These are phyloP conservation scores for Acanthococcus lagerstroemiae DNA, from an alignment of 2,888 invertebrate genomes.

Conservation along the genomic window DNA sequence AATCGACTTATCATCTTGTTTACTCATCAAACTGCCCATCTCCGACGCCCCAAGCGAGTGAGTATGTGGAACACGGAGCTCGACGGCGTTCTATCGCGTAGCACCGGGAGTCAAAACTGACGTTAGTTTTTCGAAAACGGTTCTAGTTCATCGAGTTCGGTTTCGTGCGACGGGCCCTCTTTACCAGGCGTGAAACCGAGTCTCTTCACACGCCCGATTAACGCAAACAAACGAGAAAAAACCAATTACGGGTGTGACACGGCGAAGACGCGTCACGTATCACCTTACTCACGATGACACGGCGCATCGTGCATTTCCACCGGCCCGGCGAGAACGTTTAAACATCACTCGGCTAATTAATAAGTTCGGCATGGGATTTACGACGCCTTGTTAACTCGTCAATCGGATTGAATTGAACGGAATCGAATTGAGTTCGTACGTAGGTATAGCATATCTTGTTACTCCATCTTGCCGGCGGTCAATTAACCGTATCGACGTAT, in stretches of 20 bases:
- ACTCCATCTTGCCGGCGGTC: neutral
- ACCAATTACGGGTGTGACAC: neutral
- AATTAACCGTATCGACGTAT: neutral
- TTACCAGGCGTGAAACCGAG: neutral
- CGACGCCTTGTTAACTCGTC: neutral
- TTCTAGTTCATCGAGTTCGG: too few species aligned
- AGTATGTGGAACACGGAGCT: too few species aligned
- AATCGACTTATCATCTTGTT: too few species aligned
- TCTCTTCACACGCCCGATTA: neutral
- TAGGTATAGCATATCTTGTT: neutral
- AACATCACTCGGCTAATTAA: neutral
- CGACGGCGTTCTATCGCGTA: too few species aligned
- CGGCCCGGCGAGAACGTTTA: neutral
- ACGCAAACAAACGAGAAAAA: neutral
- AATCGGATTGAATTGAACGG: too few species aligned
- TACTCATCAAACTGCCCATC: too few species aligned
- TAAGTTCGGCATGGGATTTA: neutral
- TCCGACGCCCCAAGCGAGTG: too few species aligned
- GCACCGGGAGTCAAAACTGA: too few species aligned
- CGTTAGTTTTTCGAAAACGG: too few species aligned
- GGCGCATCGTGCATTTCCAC: neutral
- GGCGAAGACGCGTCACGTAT: conserved; percentile 4
- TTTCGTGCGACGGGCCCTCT: too few species aligned
- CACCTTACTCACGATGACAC: conserved; percentile 6
- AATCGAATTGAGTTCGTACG: neutral